Evolutionary conservation across 2,797 vertebrate species (phyloP), one percentile per base, ranked within the genome.

Genomic region (Anguilla marmorata): DNA sequence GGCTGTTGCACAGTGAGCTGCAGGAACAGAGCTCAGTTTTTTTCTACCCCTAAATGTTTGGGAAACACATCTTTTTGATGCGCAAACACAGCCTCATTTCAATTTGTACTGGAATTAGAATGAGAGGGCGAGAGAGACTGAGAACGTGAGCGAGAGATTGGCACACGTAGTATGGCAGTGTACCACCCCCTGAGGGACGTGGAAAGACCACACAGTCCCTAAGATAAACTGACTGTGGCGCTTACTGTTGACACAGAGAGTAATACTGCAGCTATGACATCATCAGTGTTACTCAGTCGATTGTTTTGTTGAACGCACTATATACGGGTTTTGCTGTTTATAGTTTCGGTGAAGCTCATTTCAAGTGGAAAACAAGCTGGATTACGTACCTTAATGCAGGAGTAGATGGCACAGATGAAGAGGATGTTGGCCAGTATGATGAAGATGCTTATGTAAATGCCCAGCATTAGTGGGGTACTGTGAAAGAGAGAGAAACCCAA

Each of bases 331-430:
- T 74, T 74, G 7, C 8, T 1, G 9, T 16, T 33, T 12, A 6
- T 82, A 4, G 5, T 37, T 33, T 3, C 14, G 8, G 45, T 50
- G 24, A 82, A 48, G 24, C 79, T 48, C 41, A 21, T 24, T 24
- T 80, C 19, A 48, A 80, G 11, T 41, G 11, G 33, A 41, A 5
- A 14, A 2, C 6, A 50, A 85, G 74, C 9, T 27, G 5, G 16
- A 33, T 6, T 0, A 7, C 97, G 92, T 93, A 98, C 98, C 88
- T 97, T 96, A 90, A 98, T 94, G 54, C 98, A 98, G 89, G 98
- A 98, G 92, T 98, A 98, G 93, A 98, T 94, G 79, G 97, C 97
- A 86, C 97, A 99, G 91, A 97, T 95, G 91, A 99, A 97, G 91
- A 98, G 96, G 89, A 97, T 97, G 95, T 96, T 92, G 90, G 95